Base-by-base conservation (phyloP, 2,113 vertebrate genomes). In the Corythoichthys haematopterus region DNA sequence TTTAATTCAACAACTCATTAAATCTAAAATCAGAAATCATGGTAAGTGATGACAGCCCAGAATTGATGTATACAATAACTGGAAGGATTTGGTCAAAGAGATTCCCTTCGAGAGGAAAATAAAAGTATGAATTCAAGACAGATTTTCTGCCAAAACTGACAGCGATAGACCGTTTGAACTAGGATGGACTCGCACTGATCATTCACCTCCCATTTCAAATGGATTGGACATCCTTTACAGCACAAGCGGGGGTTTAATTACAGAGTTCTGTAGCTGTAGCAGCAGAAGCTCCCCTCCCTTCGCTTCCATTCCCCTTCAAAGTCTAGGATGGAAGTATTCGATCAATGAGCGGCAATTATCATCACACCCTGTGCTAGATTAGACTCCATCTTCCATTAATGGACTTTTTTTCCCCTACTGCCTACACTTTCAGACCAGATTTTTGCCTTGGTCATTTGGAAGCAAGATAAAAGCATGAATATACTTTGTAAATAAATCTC, bases 341-440 rank as follows among this genome's bases (percentile, higher is more conserved):
- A 85, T 84, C 84, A 80, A 73, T 83, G 72, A 70, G 68, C 8
- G 53, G 70, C 35, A 40, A 53, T 43, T 60, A 75, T 86, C 78
- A 77, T 84, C 73, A 62, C 68, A 69, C 64, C 60, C 66, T 66
- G 57, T 63, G 77, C 79, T 87, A 76, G 67, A 88, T 83, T 79
- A 74, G 72, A 81, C 76, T 80, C 75, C 45, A 66, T 80, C 69
- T 68, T 75, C 76, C 36, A 66, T 66, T 76, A 73, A 83, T 82
- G 65, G 62, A 66, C 68, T 75, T 76, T 71, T 79, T 52, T 75
- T 65, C 65, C 64, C 16, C 48, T 59, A 60, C 74, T 1, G 2
- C 69, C 58, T 67, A 3, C 67, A 8, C 40, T 43, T 43, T 43
- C 9, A 8, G 40, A 7, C 40, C 40, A 43, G 40, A 43, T 43